A percentile compares a stretch with the other conserved stretches of the same genome.
Conservation (phyloP, 1,140 invertebrate genomes). For the Drosophila bocqueti region DNA sequence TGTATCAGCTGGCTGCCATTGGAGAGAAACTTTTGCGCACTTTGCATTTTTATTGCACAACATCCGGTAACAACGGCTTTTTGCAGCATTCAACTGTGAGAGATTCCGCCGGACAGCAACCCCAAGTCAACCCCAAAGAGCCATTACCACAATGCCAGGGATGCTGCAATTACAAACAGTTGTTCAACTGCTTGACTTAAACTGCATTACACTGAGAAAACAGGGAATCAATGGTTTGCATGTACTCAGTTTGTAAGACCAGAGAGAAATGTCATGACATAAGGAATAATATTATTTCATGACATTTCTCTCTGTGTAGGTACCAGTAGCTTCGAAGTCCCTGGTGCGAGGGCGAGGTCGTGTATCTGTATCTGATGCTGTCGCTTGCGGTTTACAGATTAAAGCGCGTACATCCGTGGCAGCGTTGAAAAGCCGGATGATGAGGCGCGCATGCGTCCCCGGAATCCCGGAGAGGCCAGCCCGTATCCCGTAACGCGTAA, state of each 20-base stretch:
- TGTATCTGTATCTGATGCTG: conserved; percentile 62
- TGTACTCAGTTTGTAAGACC: background rate
- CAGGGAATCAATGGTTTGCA: too few relatives aligned
- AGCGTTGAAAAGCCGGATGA: conserved; percentile 64
- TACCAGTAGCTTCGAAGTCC: conserved; percentile 11
- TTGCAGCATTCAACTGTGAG: conserved; percentile 67
- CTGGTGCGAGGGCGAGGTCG: background rate
- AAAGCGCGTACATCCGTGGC: conserved; percentile 76
- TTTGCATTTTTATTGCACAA: conserved; percentile 83
- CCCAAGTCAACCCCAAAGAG: conserved; percentile 57
- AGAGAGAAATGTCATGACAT: too few relatives aligned
- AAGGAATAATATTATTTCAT: background rate
- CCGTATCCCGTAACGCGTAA: background rate
- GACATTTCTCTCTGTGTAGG: background rate
- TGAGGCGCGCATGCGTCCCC: conserved; percentile 66
- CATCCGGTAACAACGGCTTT: conserved; percentile 76
- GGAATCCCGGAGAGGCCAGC: conserved; percentile 8
- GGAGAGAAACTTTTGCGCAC: conserved; percentile 63
- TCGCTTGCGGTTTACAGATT: conserved; percentile 76
- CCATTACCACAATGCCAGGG: conserved; percentile 50
- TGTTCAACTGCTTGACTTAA: conserved; percentile 81
- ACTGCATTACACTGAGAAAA: conserved; percentile 40
- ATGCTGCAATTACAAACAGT: conserved; percentile 79
- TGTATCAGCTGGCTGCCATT: conserved; percentile 49
- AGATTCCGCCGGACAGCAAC: conserved; percentile 36